phyloP scores from a whole-genome alignment of 2,888 invertebrate genomes.

The Diaperis boleti region DNA sequence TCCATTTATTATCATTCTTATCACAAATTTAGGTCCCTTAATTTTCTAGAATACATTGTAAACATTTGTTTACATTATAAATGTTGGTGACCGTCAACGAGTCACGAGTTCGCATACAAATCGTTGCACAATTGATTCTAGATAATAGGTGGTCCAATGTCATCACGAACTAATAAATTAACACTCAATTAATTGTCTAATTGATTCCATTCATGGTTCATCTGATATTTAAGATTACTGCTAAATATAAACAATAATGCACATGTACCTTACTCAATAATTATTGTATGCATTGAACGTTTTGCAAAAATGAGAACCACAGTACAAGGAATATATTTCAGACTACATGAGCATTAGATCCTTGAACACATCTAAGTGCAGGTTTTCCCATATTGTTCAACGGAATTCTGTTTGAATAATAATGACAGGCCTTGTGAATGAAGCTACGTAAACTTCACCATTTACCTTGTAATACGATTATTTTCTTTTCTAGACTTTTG shows the following conservation, averaged over 20 bases:
- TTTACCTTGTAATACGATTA: constrained; percentile 9
- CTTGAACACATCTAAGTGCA: too few relatives aligned
- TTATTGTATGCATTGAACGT: too few relatives aligned
- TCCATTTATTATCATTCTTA: constrained; percentile 10
- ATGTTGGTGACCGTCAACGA: constrained; percentile 8
- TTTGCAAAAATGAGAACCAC: too few relatives aligned
- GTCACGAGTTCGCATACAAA: constrained; percentile 20
- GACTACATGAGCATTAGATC: too few relatives aligned
- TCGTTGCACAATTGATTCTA: constrained; percentile 12
- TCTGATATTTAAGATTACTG: too few relatives aligned
- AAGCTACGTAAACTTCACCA: constrained; percentile 9
- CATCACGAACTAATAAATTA: constrained; percentile 15
- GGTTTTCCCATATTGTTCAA: constrained; percentile 16
- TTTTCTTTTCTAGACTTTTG: constrained; percentile 15
- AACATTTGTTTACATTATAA: constrained; percentile 12
- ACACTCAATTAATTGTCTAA: background rate
- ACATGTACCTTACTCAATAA: too few relatives aligned
- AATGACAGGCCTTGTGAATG: constrained; percentile 21
- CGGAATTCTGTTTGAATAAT: constrained; percentile 7
- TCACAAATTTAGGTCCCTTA: background rate
- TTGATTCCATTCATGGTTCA: background rate
- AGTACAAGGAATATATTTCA: too few relatives aligned
- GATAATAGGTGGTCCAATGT: constrained; percentile 10
- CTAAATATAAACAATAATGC: too few relatives aligned
- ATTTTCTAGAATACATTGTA: constrained; percentile 18